phyloP scores from a whole-genome alignment of 2,113 vertebrate species.

The Ranitomeya imitator region DNA sequence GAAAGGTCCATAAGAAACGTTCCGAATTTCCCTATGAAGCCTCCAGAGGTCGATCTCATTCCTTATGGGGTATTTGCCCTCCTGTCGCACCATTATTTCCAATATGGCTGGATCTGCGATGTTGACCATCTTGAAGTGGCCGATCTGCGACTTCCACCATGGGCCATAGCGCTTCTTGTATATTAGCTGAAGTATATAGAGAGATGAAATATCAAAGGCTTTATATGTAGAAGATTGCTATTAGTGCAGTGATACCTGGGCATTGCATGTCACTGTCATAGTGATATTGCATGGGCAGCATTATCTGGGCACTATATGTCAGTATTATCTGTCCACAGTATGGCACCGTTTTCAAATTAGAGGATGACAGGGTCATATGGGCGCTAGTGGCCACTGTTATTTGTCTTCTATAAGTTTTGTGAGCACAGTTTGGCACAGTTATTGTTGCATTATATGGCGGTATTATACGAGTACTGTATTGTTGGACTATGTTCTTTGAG shows the following conservation, averaged over 20 bases:
- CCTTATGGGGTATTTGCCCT: conserved; percentile 84
- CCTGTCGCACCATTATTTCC: conserved; percentile 88
- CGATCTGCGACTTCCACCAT: conserved; percentile 79
- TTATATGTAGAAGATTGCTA: neutral
- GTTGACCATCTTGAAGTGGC: conserved; percentile 77
- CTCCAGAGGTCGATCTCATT: conserved; percentile 87
- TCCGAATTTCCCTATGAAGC: conserved; percentile 79
- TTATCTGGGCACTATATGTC: neutral
- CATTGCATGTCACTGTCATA: neutral
- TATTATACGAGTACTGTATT: no score
- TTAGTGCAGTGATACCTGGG: neutral
- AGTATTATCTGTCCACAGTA: neutral
- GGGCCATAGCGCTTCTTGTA: conserved; percentile 83
- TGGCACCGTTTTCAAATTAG: neutral
- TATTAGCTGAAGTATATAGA: conserved; percentile 61
- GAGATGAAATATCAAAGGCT: neutral
- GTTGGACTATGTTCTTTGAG: no score
- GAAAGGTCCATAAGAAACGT: conserved; percentile 83
- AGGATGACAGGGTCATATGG: neutral
- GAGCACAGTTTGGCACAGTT: no score
- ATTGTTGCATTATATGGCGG: no score
- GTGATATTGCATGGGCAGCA: neutral
- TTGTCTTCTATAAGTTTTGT: no score
- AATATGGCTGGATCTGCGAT: conserved; percentile 84
- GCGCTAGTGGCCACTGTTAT: neutral